Percentiles rank a stretch among this genome's conserved stretches.
Evolutionary conservation across 2,888 invertebrate genomes (phyloP).

Genomic region (Tetramorium bicarinatum): DNA sequence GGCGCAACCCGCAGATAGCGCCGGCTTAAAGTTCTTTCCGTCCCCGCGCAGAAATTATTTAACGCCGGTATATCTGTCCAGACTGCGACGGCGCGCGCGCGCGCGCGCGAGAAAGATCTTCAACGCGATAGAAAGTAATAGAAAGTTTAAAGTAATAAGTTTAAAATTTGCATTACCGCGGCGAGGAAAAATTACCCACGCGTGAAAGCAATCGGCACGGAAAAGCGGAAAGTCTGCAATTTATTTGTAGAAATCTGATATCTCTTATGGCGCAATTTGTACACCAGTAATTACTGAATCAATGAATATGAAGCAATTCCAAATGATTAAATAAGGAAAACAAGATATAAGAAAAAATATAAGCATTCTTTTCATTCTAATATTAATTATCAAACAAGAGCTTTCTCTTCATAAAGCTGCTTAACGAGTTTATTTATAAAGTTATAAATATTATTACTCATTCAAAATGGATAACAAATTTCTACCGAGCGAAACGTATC

Average conservation of each 20-base stretch:
- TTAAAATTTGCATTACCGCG: constrained; percentile 37
- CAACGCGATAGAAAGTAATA: constrained; percentile 50
- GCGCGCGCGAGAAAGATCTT: constrained; percentile 30
- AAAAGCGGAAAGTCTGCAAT: constrained; percentile 31
- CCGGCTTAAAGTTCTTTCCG: constrained; percentile 70
- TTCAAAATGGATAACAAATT: constrained; percentile 1
- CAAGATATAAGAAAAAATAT: constrained; percentile 19
- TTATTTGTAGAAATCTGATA: constrained; percentile 39
- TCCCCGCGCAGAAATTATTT: constrained; percentile 72
- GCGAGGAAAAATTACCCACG: constrained; percentile 25
- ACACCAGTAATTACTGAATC: constrained; percentile 6
- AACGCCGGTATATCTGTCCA: constrained; percentile 59
- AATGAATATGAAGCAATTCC: constrained; percentile 34
- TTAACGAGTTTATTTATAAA: not conserved
- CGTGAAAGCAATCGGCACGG: constrained; percentile 39
- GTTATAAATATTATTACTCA: constrained; percentile 1
- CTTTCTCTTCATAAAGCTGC: constrained; percentile 13
- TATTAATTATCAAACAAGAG: constrained; percentile 16
- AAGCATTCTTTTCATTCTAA: not conserved
- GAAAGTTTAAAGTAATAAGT: constrained; percentile 32
- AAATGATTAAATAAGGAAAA: constrained; percentile 13
- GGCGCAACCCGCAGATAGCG: constrained; percentile 70
- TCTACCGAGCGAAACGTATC: not conserved
- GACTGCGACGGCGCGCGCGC: not conserved
- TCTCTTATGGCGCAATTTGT: constrained; percentile 20